These are phyloP conservation scores for Pristionchus mayeri DNA, from an alignment of 2,888 invertebrate species.

Conservation along the genomic window DNA sequence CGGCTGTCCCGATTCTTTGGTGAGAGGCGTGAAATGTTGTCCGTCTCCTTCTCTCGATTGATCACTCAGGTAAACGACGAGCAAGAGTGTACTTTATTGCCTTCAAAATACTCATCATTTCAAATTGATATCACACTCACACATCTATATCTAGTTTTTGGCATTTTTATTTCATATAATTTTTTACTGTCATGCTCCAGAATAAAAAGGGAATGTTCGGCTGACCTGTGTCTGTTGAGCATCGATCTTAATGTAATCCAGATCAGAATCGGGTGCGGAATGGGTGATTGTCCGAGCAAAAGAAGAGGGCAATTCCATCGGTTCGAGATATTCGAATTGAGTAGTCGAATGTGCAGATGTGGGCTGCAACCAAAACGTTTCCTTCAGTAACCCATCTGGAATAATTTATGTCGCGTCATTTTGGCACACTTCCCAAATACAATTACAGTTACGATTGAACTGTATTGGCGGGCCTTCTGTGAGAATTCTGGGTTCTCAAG, in stretches of 20 bases:
- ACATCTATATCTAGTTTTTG: no score
- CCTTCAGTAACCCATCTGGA: no score
- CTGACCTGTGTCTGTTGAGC: constrained; percentile 28
- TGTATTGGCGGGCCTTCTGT: no score
- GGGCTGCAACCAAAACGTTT: not conserved
- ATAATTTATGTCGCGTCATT: no score
- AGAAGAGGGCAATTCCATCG: not conserved
- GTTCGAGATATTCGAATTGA: constrained; percentile 48
- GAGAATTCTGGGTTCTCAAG: no score
- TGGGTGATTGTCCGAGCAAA: not conserved
- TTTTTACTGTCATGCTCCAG: no score
- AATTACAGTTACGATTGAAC: no score
- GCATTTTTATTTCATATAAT: no score
- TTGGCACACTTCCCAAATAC: no score
- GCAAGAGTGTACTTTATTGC: constrained; percentile 33
- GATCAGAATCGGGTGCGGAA: not conserved
- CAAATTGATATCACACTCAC: not conserved
- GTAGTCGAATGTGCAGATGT: constrained; percentile 44
- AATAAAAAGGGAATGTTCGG: not conserved
- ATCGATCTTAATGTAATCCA: constrained; percentile 49
- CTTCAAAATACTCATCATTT: not conserved
- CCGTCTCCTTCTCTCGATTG: no score
- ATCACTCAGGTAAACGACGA: constrained; percentile 20
- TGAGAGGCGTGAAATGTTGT: no score
- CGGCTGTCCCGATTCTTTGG: no score